A percentile compares a stretch with the other conserved stretches of the same genome.
Conservation (phyloP, 2,888 invertebrate species). For the Orchesella flavescens region DNA sequence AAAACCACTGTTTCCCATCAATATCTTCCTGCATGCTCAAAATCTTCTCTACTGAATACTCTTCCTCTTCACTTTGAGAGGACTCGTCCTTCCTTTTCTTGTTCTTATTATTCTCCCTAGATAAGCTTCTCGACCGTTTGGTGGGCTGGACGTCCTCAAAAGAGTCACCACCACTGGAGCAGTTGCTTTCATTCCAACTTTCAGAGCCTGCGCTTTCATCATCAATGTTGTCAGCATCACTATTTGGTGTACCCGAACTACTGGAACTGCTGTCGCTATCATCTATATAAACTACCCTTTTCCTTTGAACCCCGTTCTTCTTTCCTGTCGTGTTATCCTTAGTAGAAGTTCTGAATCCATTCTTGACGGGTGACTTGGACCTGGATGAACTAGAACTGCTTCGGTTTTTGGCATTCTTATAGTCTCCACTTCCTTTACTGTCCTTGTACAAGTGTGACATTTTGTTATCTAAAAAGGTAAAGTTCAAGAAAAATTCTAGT, state of each 20-base stretch:
- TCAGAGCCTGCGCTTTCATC: neutral
- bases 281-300: neutral
- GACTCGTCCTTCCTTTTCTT: neutral
- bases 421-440: neutral
- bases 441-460: neutral
- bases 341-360: neutral
- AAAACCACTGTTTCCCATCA: constrained; percentile 28
- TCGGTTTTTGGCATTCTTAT: neutral
- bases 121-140: neutral
- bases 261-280: neutral
- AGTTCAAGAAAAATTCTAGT: too few species aligned
- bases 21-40: constrained; percentile 20
- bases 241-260: too few species aligned
- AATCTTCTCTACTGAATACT: constrained; percentile 54
- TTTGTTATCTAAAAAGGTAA: too few species aligned
- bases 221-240: too few species aligned
- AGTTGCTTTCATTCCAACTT: neutral
- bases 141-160: neutral
- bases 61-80: constrained; percentile 11
- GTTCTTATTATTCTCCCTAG: too few species aligned
- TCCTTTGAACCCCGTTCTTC: neutral
- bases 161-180: too few species aligned
- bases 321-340: neutral
- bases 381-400: neutral
- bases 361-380: neutral